Evolutionary conservation across 2,113 vertebrate species (phyloP).

Genomic region (Microcebus ravelobensis): DNA sequence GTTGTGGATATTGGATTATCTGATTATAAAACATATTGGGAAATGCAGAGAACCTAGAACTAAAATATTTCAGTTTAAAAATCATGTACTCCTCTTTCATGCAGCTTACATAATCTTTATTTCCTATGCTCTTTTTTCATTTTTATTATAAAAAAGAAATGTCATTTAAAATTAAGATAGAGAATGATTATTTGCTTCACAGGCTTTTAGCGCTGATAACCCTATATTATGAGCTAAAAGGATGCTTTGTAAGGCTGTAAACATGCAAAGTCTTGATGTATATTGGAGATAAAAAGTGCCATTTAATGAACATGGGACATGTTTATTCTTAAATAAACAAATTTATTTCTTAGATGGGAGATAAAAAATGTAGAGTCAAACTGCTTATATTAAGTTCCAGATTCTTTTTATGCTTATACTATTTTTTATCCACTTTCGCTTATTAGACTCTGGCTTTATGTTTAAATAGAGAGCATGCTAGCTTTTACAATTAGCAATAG

Average conservation of each 20-base stretch:
- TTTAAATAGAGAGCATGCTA: background rate
- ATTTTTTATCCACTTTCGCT: background rate
- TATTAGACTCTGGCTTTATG: slow-evolving; percentile 2
- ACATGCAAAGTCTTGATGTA: slow-evolving; percentile 61
- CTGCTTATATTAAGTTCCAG: background rate
- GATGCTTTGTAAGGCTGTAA: slow-evolving; percentile 67
- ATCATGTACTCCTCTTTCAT: background rate
- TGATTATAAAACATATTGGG: background rate
- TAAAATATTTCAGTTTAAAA: slow-evolving; percentile 24
- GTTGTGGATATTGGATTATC: background rate
- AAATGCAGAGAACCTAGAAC: background rate
- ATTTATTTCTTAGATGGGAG: background rate
- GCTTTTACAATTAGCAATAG: background rate
- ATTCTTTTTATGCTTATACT: background rate
- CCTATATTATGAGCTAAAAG: slow-evolving; percentile 68
- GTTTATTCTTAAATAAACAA: slow-evolving; percentile 55
- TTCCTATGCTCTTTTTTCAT: background rate
- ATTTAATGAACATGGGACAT: slow-evolving; percentile 55
- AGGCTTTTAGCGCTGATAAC: slow-evolving; percentile 78
- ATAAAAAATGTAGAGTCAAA: slow-evolving; percentile 17
- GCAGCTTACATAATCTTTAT: background rate
- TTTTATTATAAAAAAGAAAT: background rate
- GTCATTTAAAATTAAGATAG: slow-evolving; percentile 65
- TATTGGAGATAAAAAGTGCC: slow-evolving; percentile 66
- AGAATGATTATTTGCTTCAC: slow-evolving; percentile 74